A percentile compares a stretch with the other conserved stretches of the same genome.
These are phyloP conservation scores for Hirundo rustica DNA, from an alignment of 2,797 vertebrate genomes.

Conservation along the genomic window DNA sequence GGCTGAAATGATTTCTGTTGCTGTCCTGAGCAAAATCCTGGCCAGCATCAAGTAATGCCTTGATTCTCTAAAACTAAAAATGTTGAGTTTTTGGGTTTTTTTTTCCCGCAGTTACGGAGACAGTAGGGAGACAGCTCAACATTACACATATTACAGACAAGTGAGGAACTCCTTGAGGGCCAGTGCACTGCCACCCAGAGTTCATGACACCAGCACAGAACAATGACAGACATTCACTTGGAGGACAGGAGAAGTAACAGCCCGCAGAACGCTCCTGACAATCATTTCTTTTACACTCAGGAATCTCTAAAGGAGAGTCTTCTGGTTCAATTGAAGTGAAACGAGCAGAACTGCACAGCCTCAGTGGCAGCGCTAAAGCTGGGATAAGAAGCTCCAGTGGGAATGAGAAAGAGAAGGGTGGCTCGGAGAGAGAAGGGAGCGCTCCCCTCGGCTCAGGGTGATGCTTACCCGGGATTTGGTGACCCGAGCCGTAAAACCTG, in stretches of 20 bases:
- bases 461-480: accelerated
- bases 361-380: background rate
- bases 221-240: background rate
- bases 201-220: background rate
- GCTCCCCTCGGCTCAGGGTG: accelerated
- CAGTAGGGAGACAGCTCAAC: background rate
- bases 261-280: background rate
- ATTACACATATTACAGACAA: background rate
- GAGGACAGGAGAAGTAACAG: background rate
- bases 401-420: too few relatives aligned
- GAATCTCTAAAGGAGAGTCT: background rate
- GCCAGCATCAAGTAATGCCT: background rate
- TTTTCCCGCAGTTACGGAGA: background rate
- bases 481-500: accelerated
- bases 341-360: background rate
- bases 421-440: background rate
- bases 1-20: background rate
- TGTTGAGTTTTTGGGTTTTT: background rate
- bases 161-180: background rate
- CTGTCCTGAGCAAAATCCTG: background rate
- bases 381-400: background rate
- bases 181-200: background rate
- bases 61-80: background rate
- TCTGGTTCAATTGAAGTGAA: background rate
- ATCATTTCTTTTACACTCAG: background rate